Evolutionary conservation across 2,797 vertebrate genomes (phyloP).

Genomic region (Antennarius maculatus): DNA sequence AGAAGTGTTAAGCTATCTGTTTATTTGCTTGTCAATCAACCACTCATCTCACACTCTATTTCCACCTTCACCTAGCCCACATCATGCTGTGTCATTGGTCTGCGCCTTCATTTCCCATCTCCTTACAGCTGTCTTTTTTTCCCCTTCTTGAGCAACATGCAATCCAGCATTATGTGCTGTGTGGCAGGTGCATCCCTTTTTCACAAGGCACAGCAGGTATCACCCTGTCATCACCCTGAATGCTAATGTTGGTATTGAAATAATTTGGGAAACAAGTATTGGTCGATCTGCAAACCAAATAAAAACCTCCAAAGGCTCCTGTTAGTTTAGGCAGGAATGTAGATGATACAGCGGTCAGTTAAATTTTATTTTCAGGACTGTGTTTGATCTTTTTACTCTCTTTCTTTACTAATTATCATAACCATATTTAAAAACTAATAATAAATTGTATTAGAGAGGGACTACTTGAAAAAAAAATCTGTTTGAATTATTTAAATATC

Average conservation of each 20-base stretch:
- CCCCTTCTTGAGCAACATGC: slow-evolving; percentile 23
- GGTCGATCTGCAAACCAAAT: slow-evolving; percentile 12
- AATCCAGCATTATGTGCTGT: slow-evolving; percentile 10
- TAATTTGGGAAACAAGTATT: slow-evolving; percentile 33
- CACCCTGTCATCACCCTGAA: slow-evolving; percentile 57
- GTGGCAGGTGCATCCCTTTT: slow-evolving; percentile 52
- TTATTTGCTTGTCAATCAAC: slow-evolving; percentile 68
- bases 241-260: slow-evolving; percentile 60
- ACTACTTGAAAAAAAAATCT: not conserved
- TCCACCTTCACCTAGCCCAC: slow-evolving; percentile 30
- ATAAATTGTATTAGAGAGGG: not conserved
- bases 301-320: not conserved
- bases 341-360: slow-evolving; percentile 2
- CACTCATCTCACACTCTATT: slow-evolving; percentile 10
- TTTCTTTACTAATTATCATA: not conserved
- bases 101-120: slow-evolving; percentile 44
- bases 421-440: not conserved
- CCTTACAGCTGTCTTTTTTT: slow-evolving; percentile 20
- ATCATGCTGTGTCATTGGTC: slow-evolving; percentile 37
- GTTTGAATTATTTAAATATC: not conserved
- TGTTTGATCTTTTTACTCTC: not conserved
- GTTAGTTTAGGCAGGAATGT: not conserved
- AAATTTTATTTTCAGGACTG: not conserved
- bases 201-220: slow-evolving; percentile 58
- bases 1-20: slow-evolving; percentile 57